phyloP scores from a whole-genome alignment of 1,140 invertebrate genomes.

The Ptiloglossa arizonensis region DNA sequence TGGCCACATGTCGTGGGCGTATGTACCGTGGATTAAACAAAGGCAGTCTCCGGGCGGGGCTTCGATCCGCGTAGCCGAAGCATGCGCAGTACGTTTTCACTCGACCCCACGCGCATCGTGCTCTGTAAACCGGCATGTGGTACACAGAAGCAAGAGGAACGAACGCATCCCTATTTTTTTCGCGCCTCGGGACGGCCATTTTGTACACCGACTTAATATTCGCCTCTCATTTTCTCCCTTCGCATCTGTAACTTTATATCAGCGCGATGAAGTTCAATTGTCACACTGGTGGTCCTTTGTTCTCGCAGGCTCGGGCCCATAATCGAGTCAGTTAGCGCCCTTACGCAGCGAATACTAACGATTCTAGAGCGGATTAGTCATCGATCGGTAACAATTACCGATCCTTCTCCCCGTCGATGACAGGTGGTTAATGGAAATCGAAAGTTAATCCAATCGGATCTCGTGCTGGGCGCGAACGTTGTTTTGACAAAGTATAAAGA shows the following conservation, averaged over 20 bases:
- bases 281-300: slow-evolving; percentile 58
- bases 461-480: neutral
- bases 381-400: slow-evolving; percentile 64
- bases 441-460: slow-evolving; percentile 65
- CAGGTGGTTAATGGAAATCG: slow-evolving; percentile 63
- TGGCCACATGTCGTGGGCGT: slow-evolving; percentile 70
- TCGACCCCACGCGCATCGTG: slow-evolving; percentile 4
- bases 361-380: slow-evolving; percentile 66
- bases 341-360: slow-evolving; percentile 28
- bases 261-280: slow-evolving; percentile 63
- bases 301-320: slow-evolving; percentile 26
- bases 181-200: slow-evolving; percentile 66
- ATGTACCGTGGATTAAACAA: slow-evolving; percentile 75
- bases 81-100: slow-evolving; percentile 56
- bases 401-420: slow-evolving; percentile 36
- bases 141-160: slow-evolving; percentile 42
- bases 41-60: slow-evolving; percentile 77
- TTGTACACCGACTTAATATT: slow-evolving; percentile 73
- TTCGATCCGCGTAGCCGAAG: slow-evolving; percentile 69
- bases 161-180: slow-evolving; percentile 60
- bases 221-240: slow-evolving; percentile 62
- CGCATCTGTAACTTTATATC: slow-evolving; percentile 66
- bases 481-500: slow-evolving; percentile 50
- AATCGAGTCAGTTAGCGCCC: slow-evolving; percentile 54
- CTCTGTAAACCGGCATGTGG: slow-evolving; percentile 15